A percentile compares a stretch with the other conserved stretches of the same genome.
Evolutionary conservation across 2,113 vertebrate genomes (phyloP).

Genomic region (Sinocyclocheilus rhinocerous): DNA sequence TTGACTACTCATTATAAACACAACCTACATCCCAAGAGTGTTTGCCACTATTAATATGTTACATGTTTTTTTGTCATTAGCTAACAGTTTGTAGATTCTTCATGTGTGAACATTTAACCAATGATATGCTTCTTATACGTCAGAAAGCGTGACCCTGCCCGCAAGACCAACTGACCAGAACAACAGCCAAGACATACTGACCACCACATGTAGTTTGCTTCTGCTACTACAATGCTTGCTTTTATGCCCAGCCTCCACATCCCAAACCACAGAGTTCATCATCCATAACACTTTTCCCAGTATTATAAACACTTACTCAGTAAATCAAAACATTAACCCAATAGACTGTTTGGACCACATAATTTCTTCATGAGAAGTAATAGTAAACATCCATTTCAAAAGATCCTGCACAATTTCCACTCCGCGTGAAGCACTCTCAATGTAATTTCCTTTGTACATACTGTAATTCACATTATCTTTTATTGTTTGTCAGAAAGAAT

Average conservation of each 20-base stretch:
- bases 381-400: not conserved
- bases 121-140: not conserved
- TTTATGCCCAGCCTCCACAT: not conserved
- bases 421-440: not conserved
- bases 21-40: not conserved
- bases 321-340: conserved; percentile 24
- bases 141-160: not conserved
- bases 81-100: not conserved
- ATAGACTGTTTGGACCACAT: not conserved
- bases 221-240: not conserved
- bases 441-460: too few relatives aligned
- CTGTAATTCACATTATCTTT: too few relatives aligned
- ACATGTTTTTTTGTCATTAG: not conserved
- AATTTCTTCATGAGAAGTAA: not conserved
- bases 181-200: not conserved
- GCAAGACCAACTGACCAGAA: not conserved
- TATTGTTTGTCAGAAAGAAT: too few relatives aligned
- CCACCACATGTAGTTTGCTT: not conserved
- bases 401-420: not conserved
- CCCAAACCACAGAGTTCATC: conserved; percentile 6
- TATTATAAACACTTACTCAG: not conserved
- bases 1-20: not conserved
- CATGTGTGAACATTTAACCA: conserved; percentile 1
- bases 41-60: not conserved
- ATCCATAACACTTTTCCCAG: conserved; percentile 18